These are phyloP conservation scores for Pseudomyrmex dendroicus DNA, from an alignment of 1,140 invertebrate genomes.

Conservation along the genomic window DNA sequence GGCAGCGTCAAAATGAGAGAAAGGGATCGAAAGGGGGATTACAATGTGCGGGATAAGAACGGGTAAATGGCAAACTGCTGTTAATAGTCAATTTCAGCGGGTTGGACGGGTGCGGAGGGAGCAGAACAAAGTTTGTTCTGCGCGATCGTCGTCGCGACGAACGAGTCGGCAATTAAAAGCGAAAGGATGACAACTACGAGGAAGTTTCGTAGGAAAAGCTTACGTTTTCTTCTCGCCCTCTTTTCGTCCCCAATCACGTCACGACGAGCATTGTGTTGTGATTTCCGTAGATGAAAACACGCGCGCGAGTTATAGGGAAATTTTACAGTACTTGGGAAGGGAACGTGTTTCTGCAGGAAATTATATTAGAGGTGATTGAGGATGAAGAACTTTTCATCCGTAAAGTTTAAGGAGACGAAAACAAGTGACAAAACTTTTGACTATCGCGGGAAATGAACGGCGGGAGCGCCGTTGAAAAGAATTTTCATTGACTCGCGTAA, in stretches of 20 bases:
- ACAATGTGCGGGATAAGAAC: background rate
- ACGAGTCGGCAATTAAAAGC: conserved; percentile 26
- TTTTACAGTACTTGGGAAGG: no score
- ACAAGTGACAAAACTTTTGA: conserved; percentile 36
- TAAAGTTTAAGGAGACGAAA: conserved; percentile 2
- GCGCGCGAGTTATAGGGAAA: no score
- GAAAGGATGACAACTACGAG: background rate
- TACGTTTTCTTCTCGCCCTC: no score
- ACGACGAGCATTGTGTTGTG: background rate
- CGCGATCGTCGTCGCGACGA: background rate
- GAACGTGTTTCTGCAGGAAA: background rate
- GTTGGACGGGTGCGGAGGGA: background rate
- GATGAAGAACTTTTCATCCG: background rate
- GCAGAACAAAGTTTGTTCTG: conserved; percentile 3
- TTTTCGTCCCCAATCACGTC: conserved; percentile 3
- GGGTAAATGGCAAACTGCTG: background rate
- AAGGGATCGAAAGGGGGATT: no score
- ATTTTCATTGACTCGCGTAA: conserved; percentile 14
- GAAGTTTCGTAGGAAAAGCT: background rate
- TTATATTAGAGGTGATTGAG: background rate
- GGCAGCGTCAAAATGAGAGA: background rate
- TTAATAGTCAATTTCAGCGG: conserved; percentile 30
- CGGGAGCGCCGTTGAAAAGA: background rate
- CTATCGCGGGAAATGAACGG: background rate
- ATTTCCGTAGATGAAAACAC: background rate